Evolutionary conservation across 2,113 vertebrate genomes (phyloP).

Genomic region (Hypanus sabinus): DNA sequence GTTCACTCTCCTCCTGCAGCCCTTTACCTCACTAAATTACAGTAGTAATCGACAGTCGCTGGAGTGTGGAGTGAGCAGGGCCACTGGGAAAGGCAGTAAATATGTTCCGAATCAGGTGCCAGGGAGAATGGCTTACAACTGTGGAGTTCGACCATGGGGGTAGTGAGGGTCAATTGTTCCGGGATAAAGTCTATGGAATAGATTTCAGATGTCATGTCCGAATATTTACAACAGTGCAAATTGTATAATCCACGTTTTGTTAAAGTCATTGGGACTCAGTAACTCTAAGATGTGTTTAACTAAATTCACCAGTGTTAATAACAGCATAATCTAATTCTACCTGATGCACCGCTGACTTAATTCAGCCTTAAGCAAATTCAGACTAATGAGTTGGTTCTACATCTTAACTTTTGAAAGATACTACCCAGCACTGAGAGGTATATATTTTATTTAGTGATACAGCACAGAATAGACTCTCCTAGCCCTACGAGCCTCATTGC

Average conservation of each 20-base stretch:
- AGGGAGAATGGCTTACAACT: not conserved
- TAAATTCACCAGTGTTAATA: not conserved
- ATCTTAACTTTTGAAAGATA: not conserved
- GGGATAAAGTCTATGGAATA: not conserved
- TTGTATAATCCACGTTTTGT: not conserved
- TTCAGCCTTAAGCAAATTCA: not conserved
- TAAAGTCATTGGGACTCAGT: not conserved
- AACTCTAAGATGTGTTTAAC: not conserved
- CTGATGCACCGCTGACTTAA: not conserved
- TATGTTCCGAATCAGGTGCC: not conserved
- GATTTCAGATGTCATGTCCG: not conserved
- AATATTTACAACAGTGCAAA: not conserved
- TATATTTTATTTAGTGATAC: too few relatives aligned
- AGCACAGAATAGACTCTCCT: too few relatives aligned
- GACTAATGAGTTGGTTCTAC: not conserved
- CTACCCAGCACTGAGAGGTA: not conserved
- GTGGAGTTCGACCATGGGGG: not conserved
- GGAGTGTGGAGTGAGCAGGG: not conserved
- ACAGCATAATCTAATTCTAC: not conserved
- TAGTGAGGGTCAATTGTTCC: not conserved
- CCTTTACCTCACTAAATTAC: too few relatives aligned
- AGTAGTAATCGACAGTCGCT: not conserved
- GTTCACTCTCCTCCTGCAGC: too few relatives aligned
- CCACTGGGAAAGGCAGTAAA: not conserved
- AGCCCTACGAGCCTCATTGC: too few relatives aligned